Percentiles rank a stretch among this genome's conserved stretches.
These are phyloP conservation scores for Jacana jacana DNA, from an alignment of 2,113 vertebrate species.

Conservation along the genomic window DNA sequence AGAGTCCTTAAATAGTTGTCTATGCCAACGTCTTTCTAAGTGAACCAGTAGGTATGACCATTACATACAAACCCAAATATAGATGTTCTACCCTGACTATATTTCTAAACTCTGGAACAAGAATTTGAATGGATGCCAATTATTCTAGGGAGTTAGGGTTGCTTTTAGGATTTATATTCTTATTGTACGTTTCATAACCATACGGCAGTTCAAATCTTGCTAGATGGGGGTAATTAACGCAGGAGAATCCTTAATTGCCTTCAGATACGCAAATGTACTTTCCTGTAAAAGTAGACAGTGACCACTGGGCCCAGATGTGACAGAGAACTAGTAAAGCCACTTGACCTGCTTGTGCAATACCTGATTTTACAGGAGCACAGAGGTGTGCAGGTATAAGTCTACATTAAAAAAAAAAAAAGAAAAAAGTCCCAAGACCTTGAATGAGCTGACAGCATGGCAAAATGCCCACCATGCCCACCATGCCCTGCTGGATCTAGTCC, in stretches of 20 bases:
- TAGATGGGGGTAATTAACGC: background rate
- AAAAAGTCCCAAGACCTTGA: background rate
- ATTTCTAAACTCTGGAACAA: constrained; percentile 1
- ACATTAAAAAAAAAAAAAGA: background rate
- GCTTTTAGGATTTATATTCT: background rate
- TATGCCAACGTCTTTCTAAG: background rate
- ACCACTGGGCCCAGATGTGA: background rate
- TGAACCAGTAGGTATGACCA: background rate
- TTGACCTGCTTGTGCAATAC: background rate
- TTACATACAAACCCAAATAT: constrained; percentile 40
- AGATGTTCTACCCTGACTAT: background rate
- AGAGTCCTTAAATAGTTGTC: background rate
- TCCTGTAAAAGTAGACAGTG: background rate
- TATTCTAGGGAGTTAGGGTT: background rate
- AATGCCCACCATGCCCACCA: background rate
- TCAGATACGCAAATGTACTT: background rate
- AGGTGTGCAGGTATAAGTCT: background rate
- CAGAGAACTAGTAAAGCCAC: background rate
- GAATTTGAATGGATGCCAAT: constrained; percentile 24
- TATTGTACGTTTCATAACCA: background rate
- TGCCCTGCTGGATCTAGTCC: background rate
- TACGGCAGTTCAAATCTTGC: background rate
- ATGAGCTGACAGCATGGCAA: background rate
- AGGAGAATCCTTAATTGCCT: background rate
- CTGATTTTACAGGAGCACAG: background rate